Evolutionary conservation across 2,113 vertebrate genomes (phyloP).

Genomic region (Riparia riparia): DNA sequence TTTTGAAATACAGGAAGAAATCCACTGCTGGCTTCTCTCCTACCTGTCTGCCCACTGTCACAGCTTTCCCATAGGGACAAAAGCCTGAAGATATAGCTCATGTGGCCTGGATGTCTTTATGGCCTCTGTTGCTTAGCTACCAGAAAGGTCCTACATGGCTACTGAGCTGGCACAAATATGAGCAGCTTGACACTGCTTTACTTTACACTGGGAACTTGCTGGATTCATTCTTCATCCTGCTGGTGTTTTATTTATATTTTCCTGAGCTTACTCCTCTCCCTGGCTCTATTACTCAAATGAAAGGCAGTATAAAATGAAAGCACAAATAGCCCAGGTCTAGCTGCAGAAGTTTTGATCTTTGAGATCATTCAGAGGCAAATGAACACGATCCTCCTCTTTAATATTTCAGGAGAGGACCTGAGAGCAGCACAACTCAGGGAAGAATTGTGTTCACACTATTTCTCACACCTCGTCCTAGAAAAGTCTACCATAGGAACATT

Average conservation of each 20-base stretch:
- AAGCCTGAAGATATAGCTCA: neutral
- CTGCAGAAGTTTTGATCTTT: neutral
- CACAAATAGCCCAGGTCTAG: neutral
- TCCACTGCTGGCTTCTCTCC: neutral
- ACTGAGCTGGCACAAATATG: slow-evolving; percentile 8
- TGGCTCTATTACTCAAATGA: neutral
- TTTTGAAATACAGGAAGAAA: slow-evolving; percentile 10
- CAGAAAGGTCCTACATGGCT: neutral
- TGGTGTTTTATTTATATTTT: slow-evolving; percentile 14
- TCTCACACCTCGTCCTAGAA: neutral
- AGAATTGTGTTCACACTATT: neutral
- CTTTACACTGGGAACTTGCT: neutral
- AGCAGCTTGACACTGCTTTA: slow-evolving; percentile 11
- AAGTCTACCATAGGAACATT: neutral
- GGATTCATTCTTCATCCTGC: neutral
- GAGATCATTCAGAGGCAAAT: neutral
- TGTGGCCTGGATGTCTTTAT: neutral
- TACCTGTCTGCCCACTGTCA: neutral
- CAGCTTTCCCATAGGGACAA: neutral
- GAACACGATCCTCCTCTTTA: neutral
- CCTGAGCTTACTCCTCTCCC: neutral
- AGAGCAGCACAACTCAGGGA: neutral
- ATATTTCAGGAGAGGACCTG: neutral
- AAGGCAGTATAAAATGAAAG: neutral
- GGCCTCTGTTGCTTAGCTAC: slow-evolving; percentile 54